phyloP scores from a whole-genome alignment of 2,113 vertebrate genomes.

The Clarias gariepinus region DNA sequence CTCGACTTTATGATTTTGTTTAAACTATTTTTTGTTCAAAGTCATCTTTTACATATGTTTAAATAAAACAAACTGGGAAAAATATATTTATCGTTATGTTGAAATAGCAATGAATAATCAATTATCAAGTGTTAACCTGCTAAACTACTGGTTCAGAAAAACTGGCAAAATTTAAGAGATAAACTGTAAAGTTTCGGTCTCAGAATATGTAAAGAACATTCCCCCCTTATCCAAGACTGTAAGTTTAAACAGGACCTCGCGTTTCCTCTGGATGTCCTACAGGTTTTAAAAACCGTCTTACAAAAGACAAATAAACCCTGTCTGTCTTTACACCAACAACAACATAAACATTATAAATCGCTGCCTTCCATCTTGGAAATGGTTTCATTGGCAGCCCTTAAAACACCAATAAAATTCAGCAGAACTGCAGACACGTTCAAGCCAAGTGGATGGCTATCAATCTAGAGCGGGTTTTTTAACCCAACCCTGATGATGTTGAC shows the following conservation, averaged over 20 bases:
- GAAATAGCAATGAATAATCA: too few relatives aligned
- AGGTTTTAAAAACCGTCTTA: neutral
- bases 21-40: too few relatives aligned
- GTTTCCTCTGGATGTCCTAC: neutral
- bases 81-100: too few relatives aligned
- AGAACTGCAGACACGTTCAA: neutral
- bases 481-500: slow-evolving; percentile 27
- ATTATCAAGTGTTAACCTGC: too few relatives aligned
- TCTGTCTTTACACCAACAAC: too few relatives aligned
- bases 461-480: slow-evolving; percentile 23
- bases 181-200: too few relatives aligned
- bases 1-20: too few relatives aligned
- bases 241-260: neutral
- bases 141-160: too few relatives aligned
- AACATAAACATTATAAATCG: neutral
- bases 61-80: too few relatives aligned
- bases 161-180: too few relatives aligned
- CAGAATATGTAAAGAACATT: too few relatives aligned
- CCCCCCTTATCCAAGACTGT: neutral
- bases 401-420: neutral
- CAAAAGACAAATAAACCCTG: neutral
- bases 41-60: too few relatives aligned
- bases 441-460: slow-evolving; percentile 17
- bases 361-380: neutral
- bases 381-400: neutral